phyloP scores from a whole-genome alignment of 2,113 vertebrate genomes.

The Notarius lentiginosus region DNA sequence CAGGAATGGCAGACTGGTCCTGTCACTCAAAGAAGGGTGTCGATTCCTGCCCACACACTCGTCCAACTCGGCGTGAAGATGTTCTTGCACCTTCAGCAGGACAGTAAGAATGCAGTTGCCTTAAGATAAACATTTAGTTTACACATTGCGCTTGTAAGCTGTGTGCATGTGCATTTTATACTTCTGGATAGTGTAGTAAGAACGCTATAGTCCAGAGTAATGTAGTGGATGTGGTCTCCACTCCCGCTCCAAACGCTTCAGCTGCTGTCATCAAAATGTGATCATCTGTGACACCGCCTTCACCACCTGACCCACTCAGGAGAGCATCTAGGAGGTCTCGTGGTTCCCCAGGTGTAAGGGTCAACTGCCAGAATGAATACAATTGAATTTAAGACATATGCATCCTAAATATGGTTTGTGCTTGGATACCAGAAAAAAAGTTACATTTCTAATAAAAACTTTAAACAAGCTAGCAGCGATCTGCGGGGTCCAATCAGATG shows the following conservation, averaged over 20 bases:
- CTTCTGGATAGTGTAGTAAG: constrained; percentile 47
- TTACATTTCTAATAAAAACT: neutral
- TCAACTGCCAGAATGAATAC: constrained; percentile 53
- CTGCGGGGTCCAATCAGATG: neutral
- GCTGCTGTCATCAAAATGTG: constrained; percentile 74
- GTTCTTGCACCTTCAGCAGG: constrained; percentile 68
- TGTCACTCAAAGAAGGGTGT: constrained; percentile 61
- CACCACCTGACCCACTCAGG: constrained; percentile 49
- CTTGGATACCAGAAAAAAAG: neutral
- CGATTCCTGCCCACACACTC: constrained; percentile 66
- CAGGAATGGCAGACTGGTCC: constrained; percentile 67
- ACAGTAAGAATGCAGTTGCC: constrained; percentile 9
- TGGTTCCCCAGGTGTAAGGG: constrained; percentile 61
- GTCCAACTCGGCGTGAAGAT: constrained; percentile 72
- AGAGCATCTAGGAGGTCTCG: constrained; percentile 75
- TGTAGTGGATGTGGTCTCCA: constrained; percentile 71
- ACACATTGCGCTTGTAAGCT: constrained; percentile 21
- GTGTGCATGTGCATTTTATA: neutral
- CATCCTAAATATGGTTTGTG: neutral
- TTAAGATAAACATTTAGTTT: constrained; percentile 11
- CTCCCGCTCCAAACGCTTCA: constrained; percentile 50
- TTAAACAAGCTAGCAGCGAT: neutral
- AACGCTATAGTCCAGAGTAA: constrained; percentile 74
- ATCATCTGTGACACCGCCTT: constrained; percentile 67
- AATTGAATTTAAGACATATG: neutral